Evolutionary conservation across 2,888 invertebrate genomes (phyloP), one percentile per base, ranked within the genome.

Genomic region (Galerucella calmariensis): DNA sequence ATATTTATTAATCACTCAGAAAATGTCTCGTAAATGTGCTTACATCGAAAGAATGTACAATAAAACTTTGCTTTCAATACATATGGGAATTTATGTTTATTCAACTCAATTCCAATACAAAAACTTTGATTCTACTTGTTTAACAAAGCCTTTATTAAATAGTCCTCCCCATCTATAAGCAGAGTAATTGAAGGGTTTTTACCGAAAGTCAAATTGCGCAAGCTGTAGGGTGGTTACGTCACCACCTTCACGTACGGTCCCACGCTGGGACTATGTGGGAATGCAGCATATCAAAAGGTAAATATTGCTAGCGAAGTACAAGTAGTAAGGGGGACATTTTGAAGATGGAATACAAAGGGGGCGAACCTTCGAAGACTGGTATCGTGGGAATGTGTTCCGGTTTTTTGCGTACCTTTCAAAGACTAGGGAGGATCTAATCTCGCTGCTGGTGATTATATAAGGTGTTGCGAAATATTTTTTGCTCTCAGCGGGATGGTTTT

Each of bases 191-290:
- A 77, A 79, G 79, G 77, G 77, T 78, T 72, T 76, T 79, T 78
- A 77, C 79, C 76, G 78, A 76, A 81, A 79, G 80, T 80, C 79
- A 80, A 66, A 72, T 75, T 74, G 71, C 69, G 72, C 70, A 73
- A 75, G 65, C 69, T 53, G 67, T 75, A 75, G 80, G 80, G 79
- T 76, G 79, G 78, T 67, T 76, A 63, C 74, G 79, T 78, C 78
- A 80, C 80, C 82, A 81, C 82, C 82, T 81, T 74, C 70, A 61
- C 58, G 46, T 67, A 78, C 73, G 81, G 79, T 82, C 82, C 80
- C 82, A 82, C 82, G 82, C 82, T 82, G 81, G 62, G 81, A 72
- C 74, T 75, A 74, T 79, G 79, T 82, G 82, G 80, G 82, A 82
- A 81, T 80, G 74, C 80, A 67, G 78, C 70, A 78, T 80, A 80